These are phyloP conservation scores for Oryctes rhinoceros DNA, from an alignment of 1,140 invertebrate species.

Conservation along the genomic window DNA sequence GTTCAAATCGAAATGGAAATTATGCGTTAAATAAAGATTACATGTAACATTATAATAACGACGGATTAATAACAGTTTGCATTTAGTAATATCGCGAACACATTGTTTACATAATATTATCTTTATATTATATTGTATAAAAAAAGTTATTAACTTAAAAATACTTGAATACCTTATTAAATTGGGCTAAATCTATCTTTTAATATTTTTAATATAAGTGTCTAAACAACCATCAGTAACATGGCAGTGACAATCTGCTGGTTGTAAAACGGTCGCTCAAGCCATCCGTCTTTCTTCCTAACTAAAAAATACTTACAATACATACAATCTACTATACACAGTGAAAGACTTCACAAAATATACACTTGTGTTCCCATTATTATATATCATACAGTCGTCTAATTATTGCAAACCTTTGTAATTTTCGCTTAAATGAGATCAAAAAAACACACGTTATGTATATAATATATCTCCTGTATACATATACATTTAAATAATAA, in stretches of 20 bases:
- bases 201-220: slow-evolving; percentile 41
- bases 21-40: slow-evolving; percentile 3
- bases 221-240: slow-evolving; percentile 44
- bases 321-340: slow-evolving; percentile 47
- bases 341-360: slow-evolving; percentile 49
- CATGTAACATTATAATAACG: slow-evolving; percentile 19
- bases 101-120: slow-evolving; percentile 25
- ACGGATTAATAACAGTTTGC: slow-evolving; percentile 31
- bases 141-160: slow-evolving; percentile 40
- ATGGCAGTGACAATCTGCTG: slow-evolving; percentile 48
- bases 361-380: slow-evolving; percentile 42
- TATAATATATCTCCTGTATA: slow-evolving; percentile 26
- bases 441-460: slow-evolving; percentile 14
- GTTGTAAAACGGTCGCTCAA: slow-evolving; percentile 45
- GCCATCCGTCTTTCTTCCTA: slow-evolving; percentile 43
- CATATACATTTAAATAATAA: slow-evolving; percentile 18
- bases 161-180: slow-evolving; percentile 39
- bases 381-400: slow-evolving; percentile 28
- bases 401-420: slow-evolving; percentile 21
- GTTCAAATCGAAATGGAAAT: slow-evolving; percentile 26
- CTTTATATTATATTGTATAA: slow-evolving; percentile 16
- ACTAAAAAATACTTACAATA: slow-evolving; percentile 47
- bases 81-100: slow-evolving; percentile 28
- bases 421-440: slow-evolving; percentile 34
- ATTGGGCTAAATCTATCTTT: slow-evolving; percentile 36